Evolutionary conservation across 2,888 invertebrate species (phyloP), one percentile per base, ranked within the genome.

Genomic region (Acleris cristana): DNA sequence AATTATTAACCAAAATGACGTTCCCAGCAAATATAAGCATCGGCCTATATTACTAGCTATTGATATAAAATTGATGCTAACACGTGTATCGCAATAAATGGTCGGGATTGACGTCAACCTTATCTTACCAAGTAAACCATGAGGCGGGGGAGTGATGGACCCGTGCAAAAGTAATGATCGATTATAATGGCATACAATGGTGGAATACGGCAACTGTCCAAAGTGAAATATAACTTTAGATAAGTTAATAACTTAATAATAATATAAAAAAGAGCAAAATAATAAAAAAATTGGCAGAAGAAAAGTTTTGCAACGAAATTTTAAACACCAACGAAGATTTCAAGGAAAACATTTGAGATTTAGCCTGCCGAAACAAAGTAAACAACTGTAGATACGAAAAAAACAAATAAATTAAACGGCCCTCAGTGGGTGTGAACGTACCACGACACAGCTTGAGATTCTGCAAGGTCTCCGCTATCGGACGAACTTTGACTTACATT

Each of bases 401-500:
- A 51, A 45, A 63, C 62, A 62, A 63, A 67, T 63, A 67, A 53
- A 66, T 52, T 21, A 45, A 58, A 16, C 58, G 58, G 48, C 58
- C 23, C 60, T 34, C 30, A 54, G 68, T 64, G 64, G 64, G 68
- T 64, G 64, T 60, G 68, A 68, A 64, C 30, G 56, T 14, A 74
- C 70, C 72, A 71, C 66, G 40, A 40, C 40, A 55, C 56, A 70
- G 74, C 81, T 84, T 73, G 85, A 85, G 86, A 85, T 81, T 66
- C 66, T 82, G 85, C 84, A 86, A 81, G 80, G 76, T 73, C 77
- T 71, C 61, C 59, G 56, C 71, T 88, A 87, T 86, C 84, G 64
- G 56, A 34, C 82, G 89, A 88, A 87, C 90, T 89, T 86, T 88
- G 88, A 81, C 88, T 75, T 75, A 60, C 69, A 67, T 71, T 88